Conservation (phyloP, 2,888 invertebrate genomes). For the Rotaria socialis region DNA sequence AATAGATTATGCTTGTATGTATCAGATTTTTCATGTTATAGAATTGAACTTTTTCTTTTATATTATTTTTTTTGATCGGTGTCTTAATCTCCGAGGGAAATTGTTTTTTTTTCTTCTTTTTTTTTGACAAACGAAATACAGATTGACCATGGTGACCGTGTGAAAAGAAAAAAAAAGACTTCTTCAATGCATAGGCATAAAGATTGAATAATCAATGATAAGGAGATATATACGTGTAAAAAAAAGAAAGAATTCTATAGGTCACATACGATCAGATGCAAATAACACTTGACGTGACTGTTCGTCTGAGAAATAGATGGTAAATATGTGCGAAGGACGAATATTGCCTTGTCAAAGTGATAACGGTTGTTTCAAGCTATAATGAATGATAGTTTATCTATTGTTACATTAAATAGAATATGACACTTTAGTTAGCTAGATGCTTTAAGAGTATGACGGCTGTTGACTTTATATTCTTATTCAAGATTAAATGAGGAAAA, state of each 20-base stretch:
- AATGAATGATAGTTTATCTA: not conserved
- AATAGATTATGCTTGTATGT: not conserved
- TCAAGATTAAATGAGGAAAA: not conserved
- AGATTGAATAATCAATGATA: not conserved
- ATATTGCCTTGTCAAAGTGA: conserved; percentile 21
- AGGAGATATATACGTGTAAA: not conserved
- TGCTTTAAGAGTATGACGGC: no score
- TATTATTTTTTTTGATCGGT: not conserved
- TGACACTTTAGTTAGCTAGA: not conserved
- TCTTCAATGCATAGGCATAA: not conserved
- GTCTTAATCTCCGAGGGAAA: not conserved
- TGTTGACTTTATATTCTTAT: not conserved
- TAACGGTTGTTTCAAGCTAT: not conserved
- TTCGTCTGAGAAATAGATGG: not conserved
- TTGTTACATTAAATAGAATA: not conserved
- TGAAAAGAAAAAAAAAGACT: not conserved
- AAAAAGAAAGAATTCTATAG: not conserved
- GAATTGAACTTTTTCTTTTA: not conserved
- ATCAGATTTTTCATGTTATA: not conserved
- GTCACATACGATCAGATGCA: not conserved
- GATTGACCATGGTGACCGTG: conserved; percentile 2
- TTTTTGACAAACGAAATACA: not conserved
- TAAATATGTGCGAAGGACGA: not conserved
- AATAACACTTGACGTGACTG: not conserved
- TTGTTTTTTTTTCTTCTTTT: not conserved